These are phyloP conservation scores for Litocranius walleri DNA, from an alignment of 2,113 vertebrate genomes.

Conservation along the genomic window DNA sequence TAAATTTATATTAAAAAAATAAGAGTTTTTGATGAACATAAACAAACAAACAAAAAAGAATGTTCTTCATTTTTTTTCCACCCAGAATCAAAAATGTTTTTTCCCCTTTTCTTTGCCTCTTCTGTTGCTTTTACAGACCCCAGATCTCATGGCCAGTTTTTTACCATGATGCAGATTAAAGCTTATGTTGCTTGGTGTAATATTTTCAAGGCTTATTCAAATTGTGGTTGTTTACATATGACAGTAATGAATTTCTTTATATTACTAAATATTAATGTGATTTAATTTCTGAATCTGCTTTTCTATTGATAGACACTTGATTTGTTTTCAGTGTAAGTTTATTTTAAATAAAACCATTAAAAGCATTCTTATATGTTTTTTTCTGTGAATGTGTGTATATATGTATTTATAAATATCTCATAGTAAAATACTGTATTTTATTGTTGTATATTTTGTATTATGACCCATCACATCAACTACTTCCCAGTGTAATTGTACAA, in stretches of 20 bases:
- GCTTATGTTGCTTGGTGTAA: background rate
- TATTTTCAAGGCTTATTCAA: background rate
- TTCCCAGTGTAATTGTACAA: background rate
- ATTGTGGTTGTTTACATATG: background rate
- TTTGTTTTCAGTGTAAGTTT: background rate
- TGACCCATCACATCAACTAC: background rate
- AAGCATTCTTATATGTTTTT: background rate
- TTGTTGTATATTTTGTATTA: background rate
- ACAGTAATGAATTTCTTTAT: background rate
- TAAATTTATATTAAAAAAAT: too few relatives aligned
- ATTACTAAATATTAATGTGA: background rate
- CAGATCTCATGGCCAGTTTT: background rate
- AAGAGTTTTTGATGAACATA: too few relatives aligned
- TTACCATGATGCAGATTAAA: background rate
- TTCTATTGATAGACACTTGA: background rate
- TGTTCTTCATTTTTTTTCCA: background rate
- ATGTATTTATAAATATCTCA: background rate
- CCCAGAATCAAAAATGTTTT: background rate
- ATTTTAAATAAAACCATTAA: background rate
- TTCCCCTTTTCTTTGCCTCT: background rate
- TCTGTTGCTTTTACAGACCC: background rate
- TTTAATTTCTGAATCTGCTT: background rate
- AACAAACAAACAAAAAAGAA: background rate
- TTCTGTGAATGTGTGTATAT: background rate
- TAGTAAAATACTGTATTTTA: background rate